These are phyloP conservation scores for Polymixis flavicincta DNA, from an alignment of 2,888 invertebrate species.

Conservation along the genomic window DNA sequence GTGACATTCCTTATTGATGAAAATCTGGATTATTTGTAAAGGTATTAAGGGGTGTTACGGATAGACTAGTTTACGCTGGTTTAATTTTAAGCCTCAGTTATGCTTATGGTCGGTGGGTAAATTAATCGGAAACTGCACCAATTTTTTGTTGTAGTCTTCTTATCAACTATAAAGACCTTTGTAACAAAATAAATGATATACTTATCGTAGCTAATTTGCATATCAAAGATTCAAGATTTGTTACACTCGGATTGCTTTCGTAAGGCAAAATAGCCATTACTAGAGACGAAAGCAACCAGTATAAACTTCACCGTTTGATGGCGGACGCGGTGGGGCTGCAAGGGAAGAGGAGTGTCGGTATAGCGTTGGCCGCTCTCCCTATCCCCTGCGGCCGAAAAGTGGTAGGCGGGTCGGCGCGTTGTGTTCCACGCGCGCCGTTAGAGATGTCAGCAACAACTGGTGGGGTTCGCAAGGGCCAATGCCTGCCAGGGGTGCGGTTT, in stretches of 20 bases:
- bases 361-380: too few relatives aligned
- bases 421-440: too few relatives aligned
- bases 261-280: background rate
- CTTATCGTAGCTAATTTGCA: background rate
- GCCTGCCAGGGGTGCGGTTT: too few relatives aligned
- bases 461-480: too few relatives aligned
- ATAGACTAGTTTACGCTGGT: background rate
- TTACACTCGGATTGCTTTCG: background rate
- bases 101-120: background rate
- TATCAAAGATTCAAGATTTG: background rate
- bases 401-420: too few relatives aligned
- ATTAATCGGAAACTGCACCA: background rate
- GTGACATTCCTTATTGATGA: constrained; percentile 13
- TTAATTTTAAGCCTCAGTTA: background rate
- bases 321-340: too few relatives aligned
- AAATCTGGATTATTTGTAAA: constrained; percentile 15
- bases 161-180: background rate
- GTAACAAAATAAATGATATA: background rate
- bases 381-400: too few relatives aligned
- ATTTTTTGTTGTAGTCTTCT: background rate
- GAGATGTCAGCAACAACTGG: too few relatives aligned
- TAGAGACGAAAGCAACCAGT: too few relatives aligned
- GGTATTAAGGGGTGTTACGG: background rate
- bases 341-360: too few relatives aligned
- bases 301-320: too few relatives aligned